Conservation (phyloP, 2,113 vertebrate genomes). For the Nothoprocta pentlandii region DNA sequence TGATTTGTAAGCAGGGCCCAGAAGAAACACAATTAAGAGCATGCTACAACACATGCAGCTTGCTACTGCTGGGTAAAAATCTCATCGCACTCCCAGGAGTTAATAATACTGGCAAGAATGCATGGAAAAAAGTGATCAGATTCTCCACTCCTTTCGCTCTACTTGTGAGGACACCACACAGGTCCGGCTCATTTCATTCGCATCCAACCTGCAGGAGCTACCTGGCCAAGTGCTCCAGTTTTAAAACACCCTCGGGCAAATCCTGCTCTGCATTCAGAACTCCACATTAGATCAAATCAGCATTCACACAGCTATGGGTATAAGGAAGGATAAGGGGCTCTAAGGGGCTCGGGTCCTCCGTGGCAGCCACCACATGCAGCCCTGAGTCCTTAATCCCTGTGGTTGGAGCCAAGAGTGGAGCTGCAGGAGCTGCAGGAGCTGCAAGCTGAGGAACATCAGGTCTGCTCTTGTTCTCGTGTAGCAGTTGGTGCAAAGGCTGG, state of each 20-base stretch:
- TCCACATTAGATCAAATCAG: accelerated
- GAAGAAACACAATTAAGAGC: neutral
- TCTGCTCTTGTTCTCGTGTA: accelerated
- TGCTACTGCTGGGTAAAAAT: neutral
- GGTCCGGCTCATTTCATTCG: neutral
- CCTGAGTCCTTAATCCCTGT: neutral
- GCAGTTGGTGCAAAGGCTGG: neutral
- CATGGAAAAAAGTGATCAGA: neutral
- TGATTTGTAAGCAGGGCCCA: neutral
- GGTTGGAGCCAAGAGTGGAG: accelerated
- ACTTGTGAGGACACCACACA: neutral
- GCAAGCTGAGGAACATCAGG: neutral
- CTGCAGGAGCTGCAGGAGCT: neutral
- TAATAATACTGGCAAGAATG: neutral
- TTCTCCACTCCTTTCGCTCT: neutral
- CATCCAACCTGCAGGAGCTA: neutral
- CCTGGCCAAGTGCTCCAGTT: neutral
- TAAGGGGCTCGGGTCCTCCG: neutral
- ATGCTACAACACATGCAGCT: neutral
- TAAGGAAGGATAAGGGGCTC: accelerated
- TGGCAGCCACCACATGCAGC: neutral
- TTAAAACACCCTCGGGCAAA: accelerated
- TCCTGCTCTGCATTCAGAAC: neutral
- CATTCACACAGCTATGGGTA: neutral
- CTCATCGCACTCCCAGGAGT: neutral